phyloP scores from a whole-genome alignment of 2,888 invertebrate species.

The Salpingus planirostris region DNA sequence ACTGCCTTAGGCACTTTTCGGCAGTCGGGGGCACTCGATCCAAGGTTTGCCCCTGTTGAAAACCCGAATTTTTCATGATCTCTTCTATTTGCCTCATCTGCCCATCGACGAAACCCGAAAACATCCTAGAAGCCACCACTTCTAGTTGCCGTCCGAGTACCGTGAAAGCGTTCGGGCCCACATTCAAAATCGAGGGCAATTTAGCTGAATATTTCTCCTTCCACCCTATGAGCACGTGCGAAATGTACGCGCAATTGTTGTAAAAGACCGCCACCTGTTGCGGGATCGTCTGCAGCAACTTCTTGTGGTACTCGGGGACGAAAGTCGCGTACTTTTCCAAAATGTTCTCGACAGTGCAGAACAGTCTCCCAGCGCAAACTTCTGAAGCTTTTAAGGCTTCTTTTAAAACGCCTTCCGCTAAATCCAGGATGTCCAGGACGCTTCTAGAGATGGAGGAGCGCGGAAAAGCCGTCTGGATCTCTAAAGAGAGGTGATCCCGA shows the following conservation, averaged over 20 bases:
- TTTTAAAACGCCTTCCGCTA: slow-evolving; percentile 56
- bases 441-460: slow-evolving; percentile 54
- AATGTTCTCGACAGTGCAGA: slow-evolving; percentile 61
- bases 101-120: slow-evolving; percentile 63
- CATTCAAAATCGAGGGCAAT: slow-evolving; percentile 1
- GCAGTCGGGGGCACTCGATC: slow-evolving; percentile 52
- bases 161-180: slow-evolving; percentile 40
- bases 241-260: slow-evolving; percentile 87
- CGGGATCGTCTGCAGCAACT: slow-evolving; percentile 72
- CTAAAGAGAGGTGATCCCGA: slow-evolving; percentile 40
- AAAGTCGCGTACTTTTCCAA: slow-evolving; percentile 69
- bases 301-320: slow-evolving; percentile 71
- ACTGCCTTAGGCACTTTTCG: slow-evolving; percentile 71
- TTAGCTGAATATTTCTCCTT: slow-evolving; percentile 30
- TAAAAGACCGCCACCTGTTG: slow-evolving; percentile 81
- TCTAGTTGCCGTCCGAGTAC: slow-evolving; percentile 61
- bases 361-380: slow-evolving; percentile 54
- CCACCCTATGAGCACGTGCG: slow-evolving; percentile 61
- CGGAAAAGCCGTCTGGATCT: slow-evolving; percentile 45
- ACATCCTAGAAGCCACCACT: slow-evolving; percentile 57
- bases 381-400: slow-evolving; percentile 56
- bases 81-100: slow-evolving; percentile 69
- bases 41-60: slow-evolving; percentile 38
- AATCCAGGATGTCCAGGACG: slow-evolving; percentile 53
- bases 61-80: slow-evolving; percentile 67